phyloP scores from a whole-genome alignment of 2,888 invertebrate species.

The Acrobasis repandana region DNA sequence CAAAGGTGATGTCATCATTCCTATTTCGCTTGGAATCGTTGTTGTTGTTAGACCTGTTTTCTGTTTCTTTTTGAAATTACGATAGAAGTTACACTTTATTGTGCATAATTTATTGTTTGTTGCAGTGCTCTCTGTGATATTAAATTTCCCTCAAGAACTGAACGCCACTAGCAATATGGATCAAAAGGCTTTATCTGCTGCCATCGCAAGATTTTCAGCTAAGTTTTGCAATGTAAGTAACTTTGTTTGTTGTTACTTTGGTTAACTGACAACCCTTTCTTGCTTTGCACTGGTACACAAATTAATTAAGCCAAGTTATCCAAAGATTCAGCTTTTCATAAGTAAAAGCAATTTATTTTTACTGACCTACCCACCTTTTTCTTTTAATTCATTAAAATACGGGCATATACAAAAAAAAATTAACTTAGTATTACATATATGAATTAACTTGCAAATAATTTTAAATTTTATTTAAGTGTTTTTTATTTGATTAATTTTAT shows the following conservation, averaged over 20 bases:
- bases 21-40: neutral
- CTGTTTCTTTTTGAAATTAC: neutral
- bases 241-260: neutral
- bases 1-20: slow-evolving; percentile 7
- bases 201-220: slow-evolving; percentile 68
- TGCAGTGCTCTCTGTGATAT: slow-evolving; percentile 10
- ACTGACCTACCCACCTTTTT: no score
- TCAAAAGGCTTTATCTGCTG: slow-evolving; percentile 57
- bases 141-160: slow-evolving; percentile 7
- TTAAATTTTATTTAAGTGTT: neutral
- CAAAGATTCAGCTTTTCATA: no score
- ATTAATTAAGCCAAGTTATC: no score
- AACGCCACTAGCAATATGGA: slow-evolving; percentile 51
- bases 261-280: no score
- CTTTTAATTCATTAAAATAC: no score
- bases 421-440: no score
- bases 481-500: slow-evolving; percentile 14
- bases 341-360: no score
- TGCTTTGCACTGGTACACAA: no score
- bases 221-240: slow-evolving; percentile 79
- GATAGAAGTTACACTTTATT: neutral
- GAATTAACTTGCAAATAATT: no score
- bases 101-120: slow-evolving; percentile 6
- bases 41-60: neutral
- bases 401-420: no score